Evolutionary conservation across 2,888 invertebrate species (phyloP), one percentile per base, ranked within the genome.

Genomic region (Salpingus planirostris): DNA sequence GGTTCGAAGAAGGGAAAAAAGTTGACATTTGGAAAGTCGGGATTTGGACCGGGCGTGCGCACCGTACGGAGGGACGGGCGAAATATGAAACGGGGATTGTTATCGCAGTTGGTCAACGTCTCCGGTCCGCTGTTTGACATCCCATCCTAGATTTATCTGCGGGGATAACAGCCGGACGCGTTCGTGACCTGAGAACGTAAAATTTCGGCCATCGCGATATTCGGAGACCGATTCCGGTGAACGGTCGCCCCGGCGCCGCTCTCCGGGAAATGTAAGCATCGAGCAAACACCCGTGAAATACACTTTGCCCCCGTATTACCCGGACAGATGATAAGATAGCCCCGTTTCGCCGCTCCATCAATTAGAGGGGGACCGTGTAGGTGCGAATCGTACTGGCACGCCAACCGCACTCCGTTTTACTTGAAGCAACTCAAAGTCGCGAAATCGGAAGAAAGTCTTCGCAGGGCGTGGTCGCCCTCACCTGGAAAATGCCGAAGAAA

Each of bases 1-100:
- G 28, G 15, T 21, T 11, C 24, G 27, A 11, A 13, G 21, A 23
- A 18, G n/a, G n/a, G 26, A 25, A 43, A 45, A 47, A 49, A 49
- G 40, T 42, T 45, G 45, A 44, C 43, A 36, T 46, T 45, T 29
- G 31, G 34, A 37, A 43, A 42, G 44, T 44, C 43, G 42, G 44
- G 44, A 46, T 44, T 44, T 42, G n/a, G n/a, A n/a, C n/a, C n/a
- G n/a, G n/a, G n/a, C n/a, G n/a, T n/a, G n/a, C 29, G 24, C 13
- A 3, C 3, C 11, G 13, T 27, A 13, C 15, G 27, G 22, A 11
- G 11, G 30, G 36, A 36, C 43, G 47, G 43, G 42, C 32, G 48
- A 55, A 55, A 55, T 54, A 54, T 54, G 50, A 54, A 52, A 53
- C 52, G 46, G 44, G 50, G 50, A 53, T 52, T 51, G 52, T 53